These are phyloP conservation scores for Polia nebulosa DNA, from an alignment of 2,888 invertebrate species.

Conservation along the genomic window DNA sequence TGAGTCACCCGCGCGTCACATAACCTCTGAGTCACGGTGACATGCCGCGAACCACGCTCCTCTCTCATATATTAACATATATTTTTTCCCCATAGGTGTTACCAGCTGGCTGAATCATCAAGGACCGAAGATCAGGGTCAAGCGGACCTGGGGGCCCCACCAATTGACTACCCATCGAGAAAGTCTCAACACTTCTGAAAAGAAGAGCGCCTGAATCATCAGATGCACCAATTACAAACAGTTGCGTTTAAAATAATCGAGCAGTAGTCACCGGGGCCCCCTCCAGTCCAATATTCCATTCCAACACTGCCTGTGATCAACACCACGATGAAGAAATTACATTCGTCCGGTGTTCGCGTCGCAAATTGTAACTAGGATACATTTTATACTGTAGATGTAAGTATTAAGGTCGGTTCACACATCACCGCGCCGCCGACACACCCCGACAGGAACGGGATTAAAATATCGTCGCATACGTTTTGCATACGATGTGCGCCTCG, in stretches of 20 bases:
- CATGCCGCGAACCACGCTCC: slow-evolving; percentile 73
- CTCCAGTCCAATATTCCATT: slow-evolving; percentile 78
- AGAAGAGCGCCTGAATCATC: slow-evolving; percentile 36
- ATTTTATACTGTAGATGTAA: slow-evolving; percentile 65
- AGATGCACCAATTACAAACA: slow-evolving; percentile 37
- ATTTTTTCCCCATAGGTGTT: slow-evolving; percentile 85
- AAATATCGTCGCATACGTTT: slow-evolving; percentile 65
- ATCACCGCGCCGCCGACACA: slow-evolving; percentile 45
- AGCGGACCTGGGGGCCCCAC: slow-evolving; percentile 64
- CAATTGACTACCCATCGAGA: slow-evolving; percentile 40
- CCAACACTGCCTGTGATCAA: slow-evolving; percentile 88
- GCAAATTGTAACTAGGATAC: slow-evolving; percentile 78
- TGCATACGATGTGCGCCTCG: slow-evolving; percentile 63
- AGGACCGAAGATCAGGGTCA: slow-evolving; percentile 66
- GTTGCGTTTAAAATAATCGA: slow-evolving; percentile 22
- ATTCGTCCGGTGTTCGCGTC: slow-evolving; percentile 85
- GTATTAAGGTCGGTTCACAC: slow-evolving; percentile 63
- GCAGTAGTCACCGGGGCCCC: slow-evolving; percentile 41
- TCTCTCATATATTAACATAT: slow-evolving; percentile 73
- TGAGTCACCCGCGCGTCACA: slow-evolving; percentile 80
- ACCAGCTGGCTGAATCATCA: slow-evolving; percentile 81
- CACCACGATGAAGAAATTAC: slow-evolving; percentile 84
- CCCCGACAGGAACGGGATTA: slow-evolving; percentile 59
- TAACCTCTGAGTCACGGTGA: slow-evolving; percentile 73
- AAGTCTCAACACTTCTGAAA: slow-evolving; percentile 20